Evolutionary conservation across 2,113 vertebrate species (phyloP).

Genomic region (Dromaius novaehollandiae): DNA sequence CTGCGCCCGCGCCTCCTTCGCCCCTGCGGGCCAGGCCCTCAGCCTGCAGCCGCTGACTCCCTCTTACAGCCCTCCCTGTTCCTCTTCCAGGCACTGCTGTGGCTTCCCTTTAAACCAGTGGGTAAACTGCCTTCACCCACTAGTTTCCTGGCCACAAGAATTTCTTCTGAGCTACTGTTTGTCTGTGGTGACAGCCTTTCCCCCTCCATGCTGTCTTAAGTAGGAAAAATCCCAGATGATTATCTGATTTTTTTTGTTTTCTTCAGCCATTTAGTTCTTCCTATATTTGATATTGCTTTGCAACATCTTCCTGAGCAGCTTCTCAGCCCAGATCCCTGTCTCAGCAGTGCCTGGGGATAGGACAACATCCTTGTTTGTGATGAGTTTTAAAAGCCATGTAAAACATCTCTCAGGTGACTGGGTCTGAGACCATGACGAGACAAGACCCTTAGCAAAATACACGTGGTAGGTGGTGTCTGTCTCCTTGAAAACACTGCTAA

Average conservation of each 20-base stretch:
- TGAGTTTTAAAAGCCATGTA: not conserved
- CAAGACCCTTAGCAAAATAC: not conserved
- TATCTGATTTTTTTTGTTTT: not conserved
- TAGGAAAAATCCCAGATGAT: not conserved
- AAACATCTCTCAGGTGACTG: not conserved
- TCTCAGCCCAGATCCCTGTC: not conserved
- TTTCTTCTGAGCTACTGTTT: constrained; percentile 10
- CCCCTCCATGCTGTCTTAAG: not conserved
- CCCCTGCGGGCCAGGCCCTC: not conserved
- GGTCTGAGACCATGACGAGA: not conserved
- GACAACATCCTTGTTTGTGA: not conserved
- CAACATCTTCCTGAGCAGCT: not conserved
- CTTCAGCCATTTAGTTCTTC: not conserved
- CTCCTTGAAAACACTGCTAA: not conserved
- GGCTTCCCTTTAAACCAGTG: not conserved
- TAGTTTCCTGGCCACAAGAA: not conserved
- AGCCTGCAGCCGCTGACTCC: not conserved
- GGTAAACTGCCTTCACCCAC: not conserved
- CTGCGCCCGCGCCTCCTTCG: not conserved
- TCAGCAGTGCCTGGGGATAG: not conserved
- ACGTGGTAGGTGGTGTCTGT: not conserved
- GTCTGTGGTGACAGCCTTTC: not conserved
- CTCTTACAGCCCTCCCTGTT: not conserved
- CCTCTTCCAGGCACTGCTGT: not conserved
- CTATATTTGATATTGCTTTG: not conserved